Conservation (phyloP, 2,888 invertebrate species). For the Lobophora halterata region DNA sequence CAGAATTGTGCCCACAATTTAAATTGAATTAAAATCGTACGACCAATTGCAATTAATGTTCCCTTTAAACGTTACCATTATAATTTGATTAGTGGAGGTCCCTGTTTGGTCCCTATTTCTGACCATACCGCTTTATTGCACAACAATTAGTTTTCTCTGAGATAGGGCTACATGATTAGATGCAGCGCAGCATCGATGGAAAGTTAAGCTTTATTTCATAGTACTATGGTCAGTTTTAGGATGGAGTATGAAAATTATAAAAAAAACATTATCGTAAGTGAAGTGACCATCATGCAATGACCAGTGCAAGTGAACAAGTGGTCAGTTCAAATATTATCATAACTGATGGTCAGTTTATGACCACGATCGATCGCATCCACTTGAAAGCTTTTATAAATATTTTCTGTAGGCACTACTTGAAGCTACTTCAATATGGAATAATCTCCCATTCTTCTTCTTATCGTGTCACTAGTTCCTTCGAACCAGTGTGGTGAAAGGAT, state of each 20-base stretch:
- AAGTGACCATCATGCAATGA: conserved; percentile 43
- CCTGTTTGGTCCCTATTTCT: conserved; percentile 39
- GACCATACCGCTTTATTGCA: conserved; percentile 70
- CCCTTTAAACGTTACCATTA: conserved; percentile 31
- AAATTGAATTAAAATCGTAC: conserved; percentile 5
- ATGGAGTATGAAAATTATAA: neutral
- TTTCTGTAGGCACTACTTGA: too few relatives aligned
- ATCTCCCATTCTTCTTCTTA: too few relatives aligned
- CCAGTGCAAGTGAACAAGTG: conserved; percentile 55
- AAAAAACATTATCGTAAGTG: conserved; percentile 38
- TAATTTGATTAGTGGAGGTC: conserved; percentile 52
- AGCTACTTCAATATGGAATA: too few relatives aligned
- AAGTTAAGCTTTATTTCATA: conserved; percentile 26
- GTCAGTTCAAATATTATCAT: conserved; percentile 47
- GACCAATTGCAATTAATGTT: conserved; percentile 14
- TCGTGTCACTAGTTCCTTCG: too few relatives aligned
- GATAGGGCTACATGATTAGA: conserved; percentile 32
- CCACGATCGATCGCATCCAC: too few relatives aligned
- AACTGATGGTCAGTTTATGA: conserved; percentile 13
- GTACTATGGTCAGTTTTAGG: conserved; percentile 33
- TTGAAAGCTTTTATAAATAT: too few relatives aligned
- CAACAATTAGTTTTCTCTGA: conserved; percentile 50
- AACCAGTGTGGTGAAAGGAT: too few relatives aligned
- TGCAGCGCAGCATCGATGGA: conserved; percentile 3
- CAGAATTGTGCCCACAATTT: neutral